Evolutionary conservation across 1,140 invertebrate genomes (phyloP).

Genomic region (Acromyrmex heyeri): DNA sequence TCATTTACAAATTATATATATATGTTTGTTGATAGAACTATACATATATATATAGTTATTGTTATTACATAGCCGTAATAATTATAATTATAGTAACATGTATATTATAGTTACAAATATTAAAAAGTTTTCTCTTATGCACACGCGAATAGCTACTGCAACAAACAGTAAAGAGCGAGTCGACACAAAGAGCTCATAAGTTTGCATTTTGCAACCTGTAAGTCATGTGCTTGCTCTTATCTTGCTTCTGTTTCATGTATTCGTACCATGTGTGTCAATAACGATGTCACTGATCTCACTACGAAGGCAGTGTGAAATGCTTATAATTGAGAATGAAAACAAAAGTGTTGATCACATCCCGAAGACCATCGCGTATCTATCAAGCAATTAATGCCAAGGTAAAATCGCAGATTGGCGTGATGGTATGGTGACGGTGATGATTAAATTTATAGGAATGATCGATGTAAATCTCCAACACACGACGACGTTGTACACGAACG

Average conservation of each 20-base stretch:
- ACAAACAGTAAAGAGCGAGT: background rate
- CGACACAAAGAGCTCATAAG: background rate
- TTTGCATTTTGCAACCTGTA: constrained; percentile 9
- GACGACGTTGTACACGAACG: background rate
- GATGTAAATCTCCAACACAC: background rate
- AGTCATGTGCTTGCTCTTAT: constrained; percentile 21
- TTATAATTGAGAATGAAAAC: background rate
- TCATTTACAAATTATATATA: too few relatives aligned
- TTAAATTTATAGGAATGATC: constrained; percentile 50
- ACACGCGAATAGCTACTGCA: background rate
- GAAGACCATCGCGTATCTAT: background rate
- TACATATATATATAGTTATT: too few relatives aligned
- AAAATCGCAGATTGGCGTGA: constrained; percentile 12
- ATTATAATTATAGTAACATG: too few relatives aligned
- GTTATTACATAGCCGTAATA: too few relatives aligned
- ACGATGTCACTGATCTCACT: background rate
- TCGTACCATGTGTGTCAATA: background rate
- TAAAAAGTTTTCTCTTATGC: too few relatives aligned
- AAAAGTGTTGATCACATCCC: background rate
- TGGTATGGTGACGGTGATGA: background rate
- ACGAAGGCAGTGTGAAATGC: background rate
- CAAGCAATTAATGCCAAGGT: background rate
- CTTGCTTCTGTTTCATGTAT: background rate
- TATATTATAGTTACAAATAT: too few relatives aligned
- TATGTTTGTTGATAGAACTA: too few relatives aligned